Percentiles rank a stretch among this genome's conserved stretches.
Conservation (phyloP, 2,113 vertebrate species). For the Neopipo cinnamomea region DNA sequence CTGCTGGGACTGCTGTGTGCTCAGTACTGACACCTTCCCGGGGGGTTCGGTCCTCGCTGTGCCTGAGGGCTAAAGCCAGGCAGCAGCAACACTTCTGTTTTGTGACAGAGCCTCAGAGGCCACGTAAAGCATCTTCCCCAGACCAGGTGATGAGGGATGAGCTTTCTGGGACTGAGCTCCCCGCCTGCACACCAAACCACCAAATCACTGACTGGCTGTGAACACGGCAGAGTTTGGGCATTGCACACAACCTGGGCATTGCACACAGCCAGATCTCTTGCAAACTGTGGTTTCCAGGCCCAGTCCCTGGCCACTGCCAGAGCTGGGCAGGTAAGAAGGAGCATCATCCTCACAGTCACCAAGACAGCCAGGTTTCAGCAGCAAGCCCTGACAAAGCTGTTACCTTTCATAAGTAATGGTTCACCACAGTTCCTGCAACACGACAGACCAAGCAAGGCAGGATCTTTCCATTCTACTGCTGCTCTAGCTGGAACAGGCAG, state of each 20-base stretch:
- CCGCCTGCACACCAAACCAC: background rate
- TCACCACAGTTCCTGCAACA: rapidly evolving
- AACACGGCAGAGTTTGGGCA: rapidly evolving
- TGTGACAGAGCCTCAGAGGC: background rate
- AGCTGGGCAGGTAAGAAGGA: background rate
- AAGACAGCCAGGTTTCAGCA: background rate
- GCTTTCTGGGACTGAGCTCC: background rate
- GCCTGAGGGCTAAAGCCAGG: background rate
- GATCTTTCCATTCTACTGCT: background rate
- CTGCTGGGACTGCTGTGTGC: background rate
- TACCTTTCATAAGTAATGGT: background rate
- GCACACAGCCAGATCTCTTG: rapidly evolving
- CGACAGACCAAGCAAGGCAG: background rate
- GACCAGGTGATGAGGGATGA: background rate
- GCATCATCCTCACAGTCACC: rapidly evolving
- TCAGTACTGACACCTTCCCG: background rate
- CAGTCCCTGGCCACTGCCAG: background rate
- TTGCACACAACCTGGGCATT: background rate
- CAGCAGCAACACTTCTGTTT: background rate
- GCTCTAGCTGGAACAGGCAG: background rate
- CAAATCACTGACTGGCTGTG: rapidly evolving
- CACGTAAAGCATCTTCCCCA: background rate
- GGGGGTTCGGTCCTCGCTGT: background rate
- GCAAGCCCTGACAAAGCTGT: background rate
- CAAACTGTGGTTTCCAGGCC: background rate